Evolutionary conservation across 2,113 vertebrate genomes (phyloP).

Genomic region (Edolisoma coerulescens): DNA sequence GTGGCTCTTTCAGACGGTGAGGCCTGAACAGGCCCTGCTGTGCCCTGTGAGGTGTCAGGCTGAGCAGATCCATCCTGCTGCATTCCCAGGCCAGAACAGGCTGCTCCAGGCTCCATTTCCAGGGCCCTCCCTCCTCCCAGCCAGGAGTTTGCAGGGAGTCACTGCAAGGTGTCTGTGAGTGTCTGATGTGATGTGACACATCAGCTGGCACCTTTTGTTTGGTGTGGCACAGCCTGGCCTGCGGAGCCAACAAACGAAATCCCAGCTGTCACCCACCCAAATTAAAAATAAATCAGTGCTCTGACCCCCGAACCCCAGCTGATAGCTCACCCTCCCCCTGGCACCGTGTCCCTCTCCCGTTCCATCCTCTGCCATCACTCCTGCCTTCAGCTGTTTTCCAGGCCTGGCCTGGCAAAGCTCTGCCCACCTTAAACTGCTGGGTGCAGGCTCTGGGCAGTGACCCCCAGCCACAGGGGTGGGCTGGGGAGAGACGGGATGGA

Average conservation of each 20-base stretch:
- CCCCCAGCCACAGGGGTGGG: accelerated
- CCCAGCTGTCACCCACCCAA: neutral
- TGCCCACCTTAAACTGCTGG: neutral
- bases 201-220: neutral
- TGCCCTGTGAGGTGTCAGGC: neutral
- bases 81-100: accelerated
- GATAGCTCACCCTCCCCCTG: neutral
- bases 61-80: neutral
- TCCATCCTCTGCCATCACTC: neutral
- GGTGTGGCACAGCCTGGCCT: neutral
- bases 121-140: neutral
- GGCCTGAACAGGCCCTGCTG: neutral
- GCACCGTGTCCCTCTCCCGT: neutral
- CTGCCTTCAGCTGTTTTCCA: neutral
- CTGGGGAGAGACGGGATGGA: neutral
- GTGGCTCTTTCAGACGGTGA: neutral
- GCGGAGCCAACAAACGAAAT: conserved; percentile 14
- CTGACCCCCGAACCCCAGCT: neutral
- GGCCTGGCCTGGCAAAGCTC: neutral
- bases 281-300: conserved; percentile 43
- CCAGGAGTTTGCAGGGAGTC: neutral
- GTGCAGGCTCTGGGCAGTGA: neutral
- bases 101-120: accelerated
- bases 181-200: neutral
- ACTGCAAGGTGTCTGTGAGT: neutral